phyloP scores from a whole-genome alignment of 2,113 vertebrate species.

The Amblyopsis rosae region DNA sequence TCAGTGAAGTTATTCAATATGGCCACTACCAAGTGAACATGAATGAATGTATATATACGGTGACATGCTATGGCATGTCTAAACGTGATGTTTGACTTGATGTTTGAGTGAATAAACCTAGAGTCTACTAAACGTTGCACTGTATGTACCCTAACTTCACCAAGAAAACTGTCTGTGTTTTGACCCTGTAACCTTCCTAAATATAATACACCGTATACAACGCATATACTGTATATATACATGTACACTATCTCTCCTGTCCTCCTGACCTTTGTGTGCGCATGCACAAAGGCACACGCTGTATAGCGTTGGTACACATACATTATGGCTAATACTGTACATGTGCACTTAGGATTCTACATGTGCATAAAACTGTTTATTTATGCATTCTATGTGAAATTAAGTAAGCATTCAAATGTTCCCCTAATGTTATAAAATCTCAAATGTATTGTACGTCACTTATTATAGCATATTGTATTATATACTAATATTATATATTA shows the following conservation, averaged over 20 bases:
- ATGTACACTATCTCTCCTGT: slow-evolving; percentile 27
- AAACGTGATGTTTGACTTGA: too few relatives aligned
- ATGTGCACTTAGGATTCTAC: too few relatives aligned
- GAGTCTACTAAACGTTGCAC: slow-evolving; percentile 25
- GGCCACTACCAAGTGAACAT: too few relatives aligned
- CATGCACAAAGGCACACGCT: neutral
- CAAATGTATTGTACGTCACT: too few relatives aligned
- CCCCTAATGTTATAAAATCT: too few relatives aligned
- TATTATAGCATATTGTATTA: too few relatives aligned
- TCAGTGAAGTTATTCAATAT: slow-evolving; percentile 19
- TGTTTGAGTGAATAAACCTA: slow-evolving; percentile 34
- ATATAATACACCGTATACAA: slow-evolving; percentile 2
- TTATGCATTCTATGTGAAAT: too few relatives aligned
- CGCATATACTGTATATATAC: slow-evolving; percentile 37
- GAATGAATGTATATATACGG: too few relatives aligned
- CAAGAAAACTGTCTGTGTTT: slow-evolving; percentile 28
- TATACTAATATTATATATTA: slow-evolving; percentile 17
- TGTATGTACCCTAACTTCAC: slow-evolving; percentile 6
- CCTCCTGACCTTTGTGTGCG: slow-evolving; percentile 23
- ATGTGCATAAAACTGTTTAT: slow-evolving; percentile 5
- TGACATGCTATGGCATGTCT: too few relatives aligned
- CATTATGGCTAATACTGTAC: neutral
- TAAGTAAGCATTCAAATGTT: too few relatives aligned
- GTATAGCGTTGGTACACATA: neutral
- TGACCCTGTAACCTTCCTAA: slow-evolving; percentile 25